Evolutionary conservation across 1,140 invertebrate species (phyloP).

Genomic region (Drosophila ohnishii): DNA sequence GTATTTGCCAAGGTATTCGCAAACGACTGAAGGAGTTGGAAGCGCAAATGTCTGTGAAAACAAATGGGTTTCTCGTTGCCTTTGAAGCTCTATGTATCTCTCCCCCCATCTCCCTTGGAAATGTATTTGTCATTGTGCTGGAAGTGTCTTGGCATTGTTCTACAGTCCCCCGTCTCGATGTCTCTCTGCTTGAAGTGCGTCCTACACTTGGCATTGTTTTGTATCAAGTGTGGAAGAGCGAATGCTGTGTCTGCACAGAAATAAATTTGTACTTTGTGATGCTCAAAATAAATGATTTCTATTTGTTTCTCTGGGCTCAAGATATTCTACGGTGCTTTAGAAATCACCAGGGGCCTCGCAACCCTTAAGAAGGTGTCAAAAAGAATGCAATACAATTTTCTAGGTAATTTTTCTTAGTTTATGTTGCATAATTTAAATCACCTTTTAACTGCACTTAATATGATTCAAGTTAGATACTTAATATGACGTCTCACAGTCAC

Average conservation of each 20-base stretch:
- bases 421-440: not conserved
- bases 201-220: conserved; percentile 65
- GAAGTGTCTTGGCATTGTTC: conserved; percentile 81
- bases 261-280: conserved; percentile 3
- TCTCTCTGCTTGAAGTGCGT: conserved; percentile 49
- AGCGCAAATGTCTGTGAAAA: conserved; percentile 55
- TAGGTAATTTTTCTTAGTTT: not conserved
- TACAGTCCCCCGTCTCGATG: conserved; percentile 23
- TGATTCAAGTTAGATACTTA: not conserved
- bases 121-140: conserved; percentile 84
- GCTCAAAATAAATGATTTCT: not conserved
- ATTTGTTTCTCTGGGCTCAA: not conserved
- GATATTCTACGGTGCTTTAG: not conserved
- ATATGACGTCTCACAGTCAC: not conserved
- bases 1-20: conserved; percentile 28
- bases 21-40: conserved; percentile 20
- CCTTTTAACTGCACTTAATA: not conserved
- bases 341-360: not conserved
- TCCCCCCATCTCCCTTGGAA: conserved; percentile 82
- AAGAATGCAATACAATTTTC: not conserved
- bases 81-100: conserved; percentile 64
- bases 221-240: conserved; percentile 43
- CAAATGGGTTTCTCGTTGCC: conserved; percentile 80
- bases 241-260: conserved; percentile 21
- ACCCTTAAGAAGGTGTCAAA: not conserved